Conservation (phyloP, 2,113 vertebrate genomes). For the Clarias batrachus region DNA sequence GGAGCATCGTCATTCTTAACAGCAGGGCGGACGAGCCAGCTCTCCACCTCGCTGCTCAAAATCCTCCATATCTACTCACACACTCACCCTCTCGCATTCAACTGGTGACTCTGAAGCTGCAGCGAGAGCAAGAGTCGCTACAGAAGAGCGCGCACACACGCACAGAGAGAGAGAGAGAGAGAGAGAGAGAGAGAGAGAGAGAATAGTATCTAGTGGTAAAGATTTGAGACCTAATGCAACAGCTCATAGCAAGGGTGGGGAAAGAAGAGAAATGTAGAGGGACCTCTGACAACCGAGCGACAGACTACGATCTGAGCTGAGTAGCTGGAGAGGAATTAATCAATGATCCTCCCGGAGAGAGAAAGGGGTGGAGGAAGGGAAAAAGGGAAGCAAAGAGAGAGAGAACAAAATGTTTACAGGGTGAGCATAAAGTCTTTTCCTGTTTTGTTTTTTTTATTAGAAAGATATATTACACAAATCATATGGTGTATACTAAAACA, state of each 20-base stretch:
- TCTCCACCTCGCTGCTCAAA: constrained; percentile 3
- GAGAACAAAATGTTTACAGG: background rate
- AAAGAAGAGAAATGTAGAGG: constrained; percentile 7
- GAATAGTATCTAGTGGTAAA: constrained; percentile 14
- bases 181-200: constrained; percentile 36
- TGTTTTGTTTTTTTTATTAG: too few relatives aligned
- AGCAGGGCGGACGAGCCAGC: background rate
- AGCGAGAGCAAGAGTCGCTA: constrained; percentile 25
- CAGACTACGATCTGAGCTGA: constrained; percentile 55
- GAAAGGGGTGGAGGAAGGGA: constrained; percentile 32
- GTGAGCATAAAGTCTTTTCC: too few relatives aligned
- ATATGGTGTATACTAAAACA: too few relatives aligned
- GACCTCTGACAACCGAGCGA: constrained; percentile 36
- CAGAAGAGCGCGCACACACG: constrained; percentile 16
- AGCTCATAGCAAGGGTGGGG: constrained; percentile 32
- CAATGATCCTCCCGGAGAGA: constrained; percentile 49
- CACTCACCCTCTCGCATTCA: constrained; percentile 46
- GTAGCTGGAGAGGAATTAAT: constrained; percentile 57
- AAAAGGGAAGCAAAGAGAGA: background rate
- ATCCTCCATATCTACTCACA: constrained; percentile 41
- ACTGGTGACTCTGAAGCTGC: constrained; percentile 41
- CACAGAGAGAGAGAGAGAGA: constrained; percentile 17
- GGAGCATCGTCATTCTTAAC: constrained; percentile 25
- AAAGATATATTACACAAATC: too few relatives aligned
- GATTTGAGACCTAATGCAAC: constrained; percentile 23